Evolutionary conservation across 2,888 invertebrate genomes (phyloP).

Genomic region (Panzeria rudis): DNA sequence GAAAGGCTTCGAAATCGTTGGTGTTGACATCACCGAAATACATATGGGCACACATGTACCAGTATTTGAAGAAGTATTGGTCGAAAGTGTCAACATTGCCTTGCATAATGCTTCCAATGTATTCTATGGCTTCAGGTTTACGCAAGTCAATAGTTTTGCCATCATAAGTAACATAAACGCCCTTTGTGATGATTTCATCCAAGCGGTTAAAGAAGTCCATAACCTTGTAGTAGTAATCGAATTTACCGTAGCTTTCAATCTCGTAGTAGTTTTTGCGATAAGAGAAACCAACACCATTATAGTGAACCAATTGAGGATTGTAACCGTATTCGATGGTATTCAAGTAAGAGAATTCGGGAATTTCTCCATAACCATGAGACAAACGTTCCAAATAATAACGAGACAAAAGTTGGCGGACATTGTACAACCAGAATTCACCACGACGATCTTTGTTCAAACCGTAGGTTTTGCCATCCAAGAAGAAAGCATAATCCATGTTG

Average conservation of each 20-base stretch:
- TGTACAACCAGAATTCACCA: slow-evolving; percentile 87
- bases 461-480: slow-evolving; percentile 85
- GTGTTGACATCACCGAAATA: slow-evolving; percentile 73
- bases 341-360: slow-evolving; percentile 85
- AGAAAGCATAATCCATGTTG: slow-evolving; percentile 86
- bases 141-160: slow-evolving; percentile 76
- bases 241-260: slow-evolving; percentile 82
- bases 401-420: slow-evolving; percentile 87
- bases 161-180: slow-evolving; percentile 79
- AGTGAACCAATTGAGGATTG: slow-evolving; percentile 86
- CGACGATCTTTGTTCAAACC: slow-evolving; percentile 85
- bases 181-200: slow-evolving; percentile 84
- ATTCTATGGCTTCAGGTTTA: slow-evolving; percentile 84
- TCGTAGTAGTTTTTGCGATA: slow-evolving; percentile 85
- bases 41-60: slow-evolving; percentile 72
- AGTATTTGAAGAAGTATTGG: slow-evolving; percentile 75
- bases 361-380: slow-evolving; percentile 87
- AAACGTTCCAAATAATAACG: slow-evolving; percentile 90
- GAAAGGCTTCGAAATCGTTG: slow-evolving; percentile 76
- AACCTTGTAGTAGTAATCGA: slow-evolving; percentile 73
- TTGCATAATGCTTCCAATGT: slow-evolving; percentile 85
- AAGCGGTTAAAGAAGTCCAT: slow-evolving; percentile 82
- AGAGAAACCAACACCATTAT: slow-evolving; percentile 87
- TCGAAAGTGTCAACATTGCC: slow-evolving; percentile 82
- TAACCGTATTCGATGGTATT: slow-evolving; percentile 85